These are phyloP conservation scores for Fissipunctia ypsillon DNA, from an alignment of 2,888 invertebrate species.

Conservation along the genomic window DNA sequence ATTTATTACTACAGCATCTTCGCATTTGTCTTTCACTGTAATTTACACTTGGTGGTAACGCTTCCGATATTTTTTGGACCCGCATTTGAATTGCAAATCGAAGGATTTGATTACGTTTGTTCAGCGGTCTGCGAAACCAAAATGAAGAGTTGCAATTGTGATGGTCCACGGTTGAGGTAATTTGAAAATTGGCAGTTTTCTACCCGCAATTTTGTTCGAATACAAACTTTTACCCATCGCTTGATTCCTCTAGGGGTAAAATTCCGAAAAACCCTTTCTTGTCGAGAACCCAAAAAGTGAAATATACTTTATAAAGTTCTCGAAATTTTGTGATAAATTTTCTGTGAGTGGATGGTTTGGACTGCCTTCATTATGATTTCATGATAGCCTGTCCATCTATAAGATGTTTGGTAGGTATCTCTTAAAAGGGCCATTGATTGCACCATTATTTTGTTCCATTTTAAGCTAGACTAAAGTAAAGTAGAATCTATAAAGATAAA, in stretches of 20 bases:
- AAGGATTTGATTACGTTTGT: slow-evolving; percentile 24
- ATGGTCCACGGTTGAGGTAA: background rate
- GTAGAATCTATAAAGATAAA: background rate
- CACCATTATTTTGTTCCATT: background rate
- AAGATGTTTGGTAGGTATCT: background rate
- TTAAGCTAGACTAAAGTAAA: background rate
- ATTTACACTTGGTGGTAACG: slow-evolving; percentile 28
- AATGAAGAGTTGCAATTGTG: background rate
- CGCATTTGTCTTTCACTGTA: slow-evolving; percentile 9
- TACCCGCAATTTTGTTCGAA: background rate
- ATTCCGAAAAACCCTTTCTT: background rate
- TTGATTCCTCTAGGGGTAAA: background rate
- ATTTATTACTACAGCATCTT: slow-evolving; percentile 50
- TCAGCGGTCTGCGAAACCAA: background rate
- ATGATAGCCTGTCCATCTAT: background rate
- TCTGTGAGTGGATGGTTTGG: background rate
- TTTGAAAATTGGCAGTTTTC: background rate
- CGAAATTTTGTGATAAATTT: background rate
- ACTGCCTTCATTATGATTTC: background rate
- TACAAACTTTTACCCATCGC: background rate
- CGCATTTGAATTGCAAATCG: slow-evolving; percentile 46
- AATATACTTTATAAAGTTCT: background rate
- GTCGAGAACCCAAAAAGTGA: background rate
- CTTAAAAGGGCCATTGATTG: background rate
- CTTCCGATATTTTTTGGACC: slow-evolving; percentile 27